Percentiles rank a stretch among this genome's conserved stretches.
phyloP scores from a whole-genome alignment of 2,113 vertebrate species.

The Xenus cinereus region DNA sequence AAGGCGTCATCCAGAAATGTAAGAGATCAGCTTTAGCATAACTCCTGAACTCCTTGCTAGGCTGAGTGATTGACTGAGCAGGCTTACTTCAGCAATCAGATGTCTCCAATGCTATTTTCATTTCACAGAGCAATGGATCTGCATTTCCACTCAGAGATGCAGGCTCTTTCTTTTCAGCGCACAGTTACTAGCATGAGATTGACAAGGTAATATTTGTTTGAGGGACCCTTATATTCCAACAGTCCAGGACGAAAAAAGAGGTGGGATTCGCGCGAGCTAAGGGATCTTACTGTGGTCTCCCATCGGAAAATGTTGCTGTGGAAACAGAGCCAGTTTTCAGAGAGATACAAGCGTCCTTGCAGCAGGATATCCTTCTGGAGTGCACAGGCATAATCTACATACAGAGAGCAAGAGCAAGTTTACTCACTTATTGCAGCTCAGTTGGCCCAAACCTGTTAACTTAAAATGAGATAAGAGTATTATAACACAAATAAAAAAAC shows the following conservation, averaged over 20 bases:
- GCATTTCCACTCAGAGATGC: not conserved
- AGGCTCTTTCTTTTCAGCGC: not conserved
- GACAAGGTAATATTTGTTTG: not conserved
- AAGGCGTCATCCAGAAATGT: not conserved
- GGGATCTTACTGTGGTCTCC: conserved; percentile 85
- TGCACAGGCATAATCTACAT: conserved; percentile 88
- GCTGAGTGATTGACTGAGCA: not conserved
- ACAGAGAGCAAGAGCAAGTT: conserved; percentile 1
- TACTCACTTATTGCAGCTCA: not conserved
- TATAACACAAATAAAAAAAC: not conserved
- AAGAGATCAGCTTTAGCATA: not conserved
- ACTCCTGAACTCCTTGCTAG: not conserved
- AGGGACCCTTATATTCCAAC: not conserved
- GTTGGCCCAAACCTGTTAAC: not conserved
- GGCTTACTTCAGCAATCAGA: not conserved
- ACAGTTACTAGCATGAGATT: not conserved
- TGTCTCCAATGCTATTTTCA: not conserved
- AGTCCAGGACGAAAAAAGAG: not conserved
- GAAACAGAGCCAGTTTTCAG: conserved; percentile 93
- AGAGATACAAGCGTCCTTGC: conserved; percentile 90
- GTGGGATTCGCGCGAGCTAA: not conserved
- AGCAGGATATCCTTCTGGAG: conserved; percentile 93
- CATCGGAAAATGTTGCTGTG: conserved; percentile 94
- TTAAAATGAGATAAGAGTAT: not conserved
- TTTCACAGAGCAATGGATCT: not conserved